Evolutionary conservation across 2,888 invertebrate genomes (phyloP), one percentile per base, ranked within the genome.

Genomic region (Punctoribates punctum): DNA sequence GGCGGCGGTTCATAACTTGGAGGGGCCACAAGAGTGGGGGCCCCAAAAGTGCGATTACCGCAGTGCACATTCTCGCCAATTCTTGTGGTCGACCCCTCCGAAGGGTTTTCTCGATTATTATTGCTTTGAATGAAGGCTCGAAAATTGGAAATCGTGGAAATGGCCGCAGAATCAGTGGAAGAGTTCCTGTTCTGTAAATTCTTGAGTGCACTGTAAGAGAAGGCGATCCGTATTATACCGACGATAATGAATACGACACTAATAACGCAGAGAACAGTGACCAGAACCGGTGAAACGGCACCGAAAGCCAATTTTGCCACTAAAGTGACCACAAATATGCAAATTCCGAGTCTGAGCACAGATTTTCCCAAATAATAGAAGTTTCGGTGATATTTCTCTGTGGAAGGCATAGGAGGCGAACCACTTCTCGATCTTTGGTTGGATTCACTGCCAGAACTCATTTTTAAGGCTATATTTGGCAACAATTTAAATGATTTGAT

Each of bases 311-410:
- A 29, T 17, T 42, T 70, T 13, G 42, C 70, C 3, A 42, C 25
- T 0, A 70, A 6, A 38, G 70, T 46, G 1, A 42, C 23, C 15
- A 70, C 38, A 38, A 70, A 70, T 70, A 70, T 38, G 38, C 70
- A 70, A 42, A 70, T 46, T 0, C 70, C 70, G 20, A 70, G 70
- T 42, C 70, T 38, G 38, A 70, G 34, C 1, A 70, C 9, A 20
- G 70, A 38, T 70, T 70, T 70, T 1, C 70, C 70, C 46, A 70
- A 70, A 70, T 42, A 70, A 17, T 42, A 70, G 70, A 65, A 65
- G 27, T 65, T 38, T 1, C 70, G 38, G 23, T 70, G 42, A 42
- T 70, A 42, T 38, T 70, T 42, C 5, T 23, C 25, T 11, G 25
- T 25, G 1, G 20, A 2, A 23, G 11, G 4, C 25, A 23, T 20